These are phyloP conservation scores for Argyra leucocephala DNA, from an alignment of 2,888 invertebrate genomes.

Conservation along the genomic window DNA sequence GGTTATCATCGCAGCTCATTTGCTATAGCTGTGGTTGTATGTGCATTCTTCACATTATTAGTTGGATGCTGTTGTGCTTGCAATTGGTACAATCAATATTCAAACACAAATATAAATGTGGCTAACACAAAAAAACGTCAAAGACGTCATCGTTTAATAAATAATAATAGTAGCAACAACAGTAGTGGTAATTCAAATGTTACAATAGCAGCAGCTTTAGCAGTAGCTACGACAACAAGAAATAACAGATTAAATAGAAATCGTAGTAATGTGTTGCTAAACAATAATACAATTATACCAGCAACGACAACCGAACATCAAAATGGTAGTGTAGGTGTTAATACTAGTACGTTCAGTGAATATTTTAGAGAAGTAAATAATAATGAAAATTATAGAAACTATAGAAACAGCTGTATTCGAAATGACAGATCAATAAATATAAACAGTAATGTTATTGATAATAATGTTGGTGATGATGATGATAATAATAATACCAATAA, in stretches of 20 bases:
- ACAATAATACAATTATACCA: too few relatives aligned
- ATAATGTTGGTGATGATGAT: too few relatives aligned
- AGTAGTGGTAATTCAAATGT: not conserved
- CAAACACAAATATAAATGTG: not conserved
- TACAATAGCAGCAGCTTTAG: not conserved
- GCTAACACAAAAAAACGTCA: not conserved
- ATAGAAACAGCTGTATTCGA: not conserved
- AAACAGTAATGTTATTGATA: too few relatives aligned
- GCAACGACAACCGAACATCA: too few relatives aligned
- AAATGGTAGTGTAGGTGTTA: too few relatives aligned
- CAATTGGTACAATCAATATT: slow-evolving; percentile 9
- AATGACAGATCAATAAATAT: not conserved
- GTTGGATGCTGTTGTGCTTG: not conserved
- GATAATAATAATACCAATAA: too few relatives aligned
- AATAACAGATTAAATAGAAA: too few relatives aligned
- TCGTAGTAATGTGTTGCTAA: too few relatives aligned
- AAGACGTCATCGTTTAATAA: not conserved
- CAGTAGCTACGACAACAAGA: too few relatives aligned
- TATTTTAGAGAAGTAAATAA: not conserved
- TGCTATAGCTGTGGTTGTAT: not conserved
- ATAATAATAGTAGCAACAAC: not conserved
- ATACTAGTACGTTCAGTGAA: not conserved
- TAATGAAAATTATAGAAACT: not conserved
- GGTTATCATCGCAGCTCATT: not conserved
- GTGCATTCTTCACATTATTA: slow-evolving; percentile 1